A percentile compares a stretch with the other conserved stretches of the same genome.
Evolutionary conservation across 37 sponge, comb jelly and placozoan genomes (phyloP).

Genomic region (Geodia barretti): DNA sequence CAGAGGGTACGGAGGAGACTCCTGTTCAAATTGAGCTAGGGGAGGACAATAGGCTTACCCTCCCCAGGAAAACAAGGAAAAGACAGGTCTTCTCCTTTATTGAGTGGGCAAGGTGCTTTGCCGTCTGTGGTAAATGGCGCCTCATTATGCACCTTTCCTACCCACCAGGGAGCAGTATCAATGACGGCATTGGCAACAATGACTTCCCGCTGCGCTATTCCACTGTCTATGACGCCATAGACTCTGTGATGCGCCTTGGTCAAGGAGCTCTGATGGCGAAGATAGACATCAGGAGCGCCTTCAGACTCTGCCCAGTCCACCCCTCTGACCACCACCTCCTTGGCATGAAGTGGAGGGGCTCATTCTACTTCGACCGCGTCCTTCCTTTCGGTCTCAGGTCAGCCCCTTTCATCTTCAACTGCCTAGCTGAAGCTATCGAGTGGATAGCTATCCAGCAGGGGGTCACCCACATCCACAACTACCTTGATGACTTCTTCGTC

Average conservation of each 20-base stretch:
- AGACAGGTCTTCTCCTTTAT: too few species aligned
- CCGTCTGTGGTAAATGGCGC: too few species aligned
- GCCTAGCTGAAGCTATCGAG: neutral
- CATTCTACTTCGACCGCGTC: constrained; percentile 1
- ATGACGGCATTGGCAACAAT: constrained; percentile 3
- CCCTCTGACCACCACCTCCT: constrained; percentile 5
- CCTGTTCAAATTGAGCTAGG: too few species aligned
- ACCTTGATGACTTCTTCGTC: constrained; percentile 7
- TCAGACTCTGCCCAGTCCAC: constrained; percentile 12
- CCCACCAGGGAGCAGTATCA: constrained; percentile 6
- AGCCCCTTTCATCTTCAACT: constrained; percentile 14
- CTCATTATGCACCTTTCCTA: constrained; percentile 13
- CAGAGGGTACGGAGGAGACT: too few species aligned
- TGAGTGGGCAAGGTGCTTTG: too few species aligned
- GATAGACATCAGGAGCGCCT: constrained; percentile 4
- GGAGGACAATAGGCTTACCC: too few species aligned
- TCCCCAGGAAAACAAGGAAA: too few species aligned
- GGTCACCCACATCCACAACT: neutral
- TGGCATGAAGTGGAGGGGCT: constrained; percentile 5
- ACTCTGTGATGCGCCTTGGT: neutral
- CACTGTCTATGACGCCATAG: neutral
- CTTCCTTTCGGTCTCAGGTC: constrained; percentile 25
- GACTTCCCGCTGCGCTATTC: constrained; percentile 10
- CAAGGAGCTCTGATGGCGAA: neutral
- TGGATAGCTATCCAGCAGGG: neutral